These are phyloP conservation scores for Psephotus haematonotus DNA, from an alignment of 2,113 vertebrate species.

Conservation along the genomic window DNA sequence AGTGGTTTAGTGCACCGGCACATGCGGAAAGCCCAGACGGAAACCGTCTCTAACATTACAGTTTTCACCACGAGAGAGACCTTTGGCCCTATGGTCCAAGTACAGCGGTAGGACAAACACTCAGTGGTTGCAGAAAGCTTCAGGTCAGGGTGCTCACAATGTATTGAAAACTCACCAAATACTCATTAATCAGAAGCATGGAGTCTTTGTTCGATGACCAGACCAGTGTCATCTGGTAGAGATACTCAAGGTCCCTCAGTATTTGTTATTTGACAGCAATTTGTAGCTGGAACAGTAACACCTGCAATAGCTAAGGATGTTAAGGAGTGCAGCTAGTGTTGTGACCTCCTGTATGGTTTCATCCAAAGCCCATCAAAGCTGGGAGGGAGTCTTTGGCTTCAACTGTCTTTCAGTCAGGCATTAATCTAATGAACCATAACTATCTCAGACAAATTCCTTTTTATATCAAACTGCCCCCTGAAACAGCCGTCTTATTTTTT, in stretches of 20 bases:
- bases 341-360: neutral
- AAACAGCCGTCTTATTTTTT: neutral
- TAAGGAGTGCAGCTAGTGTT: neutral
- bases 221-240: neutral
- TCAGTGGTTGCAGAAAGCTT: neutral
- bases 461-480: slow-evolving; percentile 18
- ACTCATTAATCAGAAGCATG: neutral
- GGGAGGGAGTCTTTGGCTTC: slow-evolving; percentile 2
- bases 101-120: neutral
- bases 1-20: neutral
- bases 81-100: neutral
- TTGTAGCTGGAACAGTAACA: slow-evolving; percentile 25
- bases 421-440: slow-evolving; percentile 23
- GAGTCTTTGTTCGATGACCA: neutral
- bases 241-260: neutral
- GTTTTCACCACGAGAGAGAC: slow-evolving; percentile 26
- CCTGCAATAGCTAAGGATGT: neutral
- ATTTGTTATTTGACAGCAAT: slow-evolving; percentile 7
- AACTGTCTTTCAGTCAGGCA: slow-evolving; percentile 24
- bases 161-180: slow-evolving; percentile 8
- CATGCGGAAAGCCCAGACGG: neutral
- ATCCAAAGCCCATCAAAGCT: slow-evolving; percentile 7
- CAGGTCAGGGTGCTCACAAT: neutral
- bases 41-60: neutral
- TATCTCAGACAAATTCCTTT: slow-evolving; percentile 25